Evolutionary conservation across 2,113 vertebrate genomes (phyloP), one percentile per base, ranked within the genome.

Genomic region (Urocolius indicus): DNA sequence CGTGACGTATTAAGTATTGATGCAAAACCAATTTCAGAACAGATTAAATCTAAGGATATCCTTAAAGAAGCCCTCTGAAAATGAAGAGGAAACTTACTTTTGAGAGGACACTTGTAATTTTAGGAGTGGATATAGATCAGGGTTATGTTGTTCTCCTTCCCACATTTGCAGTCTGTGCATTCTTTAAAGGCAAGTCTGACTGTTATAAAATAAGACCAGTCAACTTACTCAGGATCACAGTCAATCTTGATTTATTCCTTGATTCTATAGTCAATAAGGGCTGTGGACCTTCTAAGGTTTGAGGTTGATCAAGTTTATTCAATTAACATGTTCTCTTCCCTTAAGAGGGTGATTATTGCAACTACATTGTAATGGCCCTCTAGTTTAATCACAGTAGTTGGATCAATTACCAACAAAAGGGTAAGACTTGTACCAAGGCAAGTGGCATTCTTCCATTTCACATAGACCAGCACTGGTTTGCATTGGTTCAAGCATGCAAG

Each of bases 81-180:
- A 48, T 2, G 2, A 14, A 77, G 29, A 14, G 9, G 41, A 69
- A 69, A 61, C 20, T 34, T 24, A 21, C 16, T 43, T 75, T 48
- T 57, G 27, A 89, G 27, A 83, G 17, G 41, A 54, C 17, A 43
- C 5, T 13, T 67, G 8, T 20, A 46, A 43, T 52, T 85, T 67
- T 24, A 83, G 29, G 14, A 89, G 8, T 11, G 4, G 8, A 15
- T 6, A 74, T 15, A 73, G 27, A 68, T 20, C 13, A 62, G 4
- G 1, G 2, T 10, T 57, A 20, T 1, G 0, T 18, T 49, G 9
- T 26, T 66, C 76, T 41, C 24, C 12, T 43, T 41, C 49, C 34
- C 74, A 71, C 13, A 57, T 18, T 29, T 0, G 0, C 58, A 84
- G 54, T 27, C n/a, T 69, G 16, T 24, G 19, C 27, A 43, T 29